phyloP scores from a whole-genome alignment of 2,888 invertebrate genomes.

The Trichopria drosophilae region DNA sequence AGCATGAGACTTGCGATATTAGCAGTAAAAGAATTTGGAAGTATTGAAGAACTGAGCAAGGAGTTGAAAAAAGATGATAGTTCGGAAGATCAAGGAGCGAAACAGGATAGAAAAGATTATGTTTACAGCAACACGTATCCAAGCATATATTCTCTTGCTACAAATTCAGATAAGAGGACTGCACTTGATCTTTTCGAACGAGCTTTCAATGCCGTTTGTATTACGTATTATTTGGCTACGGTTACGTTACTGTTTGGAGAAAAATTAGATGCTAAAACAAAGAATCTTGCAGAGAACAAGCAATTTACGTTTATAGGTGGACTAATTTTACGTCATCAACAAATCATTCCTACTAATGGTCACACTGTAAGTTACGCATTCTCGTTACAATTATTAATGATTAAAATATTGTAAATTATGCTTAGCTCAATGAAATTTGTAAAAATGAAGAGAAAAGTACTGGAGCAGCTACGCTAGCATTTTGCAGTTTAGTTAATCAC shows the following conservation, averaged over 20 bases:
- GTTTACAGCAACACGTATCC: constrained; percentile 55
- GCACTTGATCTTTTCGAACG: constrained; percentile 75
- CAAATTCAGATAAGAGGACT: constrained; percentile 68
- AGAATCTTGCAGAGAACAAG: constrained; percentile 48
- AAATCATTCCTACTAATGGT: constrained; percentile 83
- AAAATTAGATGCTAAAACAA: constrained; percentile 46
- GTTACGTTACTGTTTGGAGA: constrained; percentile 63
- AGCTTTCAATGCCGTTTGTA: constrained; percentile 66
- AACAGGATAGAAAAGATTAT: constrained; percentile 38
- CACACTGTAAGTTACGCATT: constrained; percentile 59
- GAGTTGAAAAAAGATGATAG: constrained; percentile 51
- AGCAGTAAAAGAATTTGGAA: constrained; percentile 56
- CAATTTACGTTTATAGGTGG: constrained; percentile 64
- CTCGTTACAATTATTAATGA: no score
- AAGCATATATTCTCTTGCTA: constrained; percentile 65
- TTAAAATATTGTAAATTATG: constrained; percentile 3
- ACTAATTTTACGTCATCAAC: constrained; percentile 73
- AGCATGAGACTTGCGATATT: constrained; percentile 66
- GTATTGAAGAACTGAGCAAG: constrained; percentile 54
- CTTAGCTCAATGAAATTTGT: constrained; percentile 42
- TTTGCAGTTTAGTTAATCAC: constrained; percentile 82
- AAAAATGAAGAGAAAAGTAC: constrained; percentile 55
- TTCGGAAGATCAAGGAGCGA: constrained; percentile 38
- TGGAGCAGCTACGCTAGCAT: constrained; percentile 76
- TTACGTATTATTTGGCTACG: constrained; percentile 66